Base-by-base conservation (phyloP, 2,888 invertebrate species). In the Apotomis capreana region DNA sequence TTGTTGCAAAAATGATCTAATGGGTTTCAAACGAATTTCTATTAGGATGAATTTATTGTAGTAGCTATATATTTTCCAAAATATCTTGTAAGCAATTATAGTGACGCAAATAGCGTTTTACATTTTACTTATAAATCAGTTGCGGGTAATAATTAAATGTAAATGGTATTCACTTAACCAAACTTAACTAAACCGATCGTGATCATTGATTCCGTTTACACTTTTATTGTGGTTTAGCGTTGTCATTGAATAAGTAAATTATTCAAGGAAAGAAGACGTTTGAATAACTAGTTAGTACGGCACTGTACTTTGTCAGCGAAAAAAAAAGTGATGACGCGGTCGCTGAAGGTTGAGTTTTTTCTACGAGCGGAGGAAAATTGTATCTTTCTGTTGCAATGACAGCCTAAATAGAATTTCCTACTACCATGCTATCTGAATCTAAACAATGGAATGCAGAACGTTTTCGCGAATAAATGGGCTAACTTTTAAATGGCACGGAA, bases 241-340 rank as follows among this genome's bases (percentile, higher is more conserved):
- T 64, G 40, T 37, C 52, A 54, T 8, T 8, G 59, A 65, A 59
- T 70, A 58, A 70, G 64, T 60, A 58, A 60, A 62, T 55, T 59
- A 44, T 49, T 37, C 52, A 68, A 44, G 51, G 51, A 69, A 63
- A 58, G 63, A 58, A 44, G 57, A 65, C 15, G 44, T 36, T 62
- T 62, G 44, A 26, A 59, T 51, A 51, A 57, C 9, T 61, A 40
- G 26, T 57, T 13, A 61, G 61, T 71, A 62, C 59, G 51, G 15
- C 51, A 49, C 13, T 15, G 49, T 68, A 62, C 57, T 57, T 54
- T 60, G 40, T 12, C n/a, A 55, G 26, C n/a, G 54, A 54, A 67
- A 71, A 67, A 71, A 71, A 69, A 71, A 71, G 57, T 58, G 49
- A 52, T 57, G 67, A 68, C 57, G 67, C 67, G 26, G 26, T 40